Percentiles rank a stretch among this genome's conserved stretches.
phyloP scores from a whole-genome alignment of 2,888 invertebrate genomes.

The Troides aeacus region DNA sequence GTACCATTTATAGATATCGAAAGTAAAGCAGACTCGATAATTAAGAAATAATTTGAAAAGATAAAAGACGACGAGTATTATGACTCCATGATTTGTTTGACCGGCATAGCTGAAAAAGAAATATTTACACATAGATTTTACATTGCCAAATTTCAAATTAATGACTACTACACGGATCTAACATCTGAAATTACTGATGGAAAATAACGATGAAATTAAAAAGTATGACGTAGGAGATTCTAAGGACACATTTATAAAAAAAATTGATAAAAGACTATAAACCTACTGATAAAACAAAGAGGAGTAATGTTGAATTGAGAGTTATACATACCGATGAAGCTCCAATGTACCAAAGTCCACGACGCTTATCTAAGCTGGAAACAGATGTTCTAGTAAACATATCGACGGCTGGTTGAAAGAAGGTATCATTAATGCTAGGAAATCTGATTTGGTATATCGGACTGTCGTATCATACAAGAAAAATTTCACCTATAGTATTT shows the following conservation, averaged over 20 bases:
- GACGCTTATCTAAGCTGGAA: constrained; percentile 28
- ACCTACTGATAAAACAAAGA: constrained; percentile 20
- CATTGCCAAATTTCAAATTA: constrained; percentile 31
- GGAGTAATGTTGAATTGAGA: constrained; percentile 28
- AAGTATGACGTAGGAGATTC: no score
- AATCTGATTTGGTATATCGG: no score
- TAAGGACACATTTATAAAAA: background rate
- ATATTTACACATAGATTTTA: no score
- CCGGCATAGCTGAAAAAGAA: no score
- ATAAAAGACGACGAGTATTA: no score
- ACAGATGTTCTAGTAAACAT: constrained; percentile 14
- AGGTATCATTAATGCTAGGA: no score
- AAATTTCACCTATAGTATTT: no score
- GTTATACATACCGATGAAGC: constrained; percentile 27
- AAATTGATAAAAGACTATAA: constrained; percentile 28
- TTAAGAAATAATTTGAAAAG: no score
- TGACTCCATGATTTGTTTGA: constrained; percentile 14
- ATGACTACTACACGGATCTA: constrained; percentile 24
- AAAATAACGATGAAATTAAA: background rate
- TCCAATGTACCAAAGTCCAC: constrained; percentile 25
- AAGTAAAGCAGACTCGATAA: no score
- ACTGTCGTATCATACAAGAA: no score
- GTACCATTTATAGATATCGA: no score
- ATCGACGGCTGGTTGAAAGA: no score
- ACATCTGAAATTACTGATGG: background rate